Conservation (phyloP, 2,797 vertebrate genomes). For the Dallia pectoralis region DNA sequence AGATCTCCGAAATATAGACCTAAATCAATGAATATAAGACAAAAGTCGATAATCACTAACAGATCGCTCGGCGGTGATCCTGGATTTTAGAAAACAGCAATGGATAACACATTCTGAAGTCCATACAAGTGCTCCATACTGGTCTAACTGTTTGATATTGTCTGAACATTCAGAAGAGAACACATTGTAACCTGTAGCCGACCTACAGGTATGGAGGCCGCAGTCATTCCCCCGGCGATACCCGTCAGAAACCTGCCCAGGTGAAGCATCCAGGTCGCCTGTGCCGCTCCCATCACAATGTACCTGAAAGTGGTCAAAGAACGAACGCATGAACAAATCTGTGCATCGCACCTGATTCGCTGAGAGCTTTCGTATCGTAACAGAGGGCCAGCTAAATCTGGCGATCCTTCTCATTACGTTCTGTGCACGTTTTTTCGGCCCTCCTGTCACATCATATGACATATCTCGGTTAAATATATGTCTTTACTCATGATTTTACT, state of each 20-base stretch:
- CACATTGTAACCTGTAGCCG: constrained; percentile 2
- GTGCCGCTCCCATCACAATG: constrained; percentile 81
- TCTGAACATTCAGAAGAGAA: neutral
- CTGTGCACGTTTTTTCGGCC: no score
- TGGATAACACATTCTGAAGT: neutral
- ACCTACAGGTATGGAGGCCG: constrained; percentile 91
- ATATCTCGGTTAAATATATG: no score
- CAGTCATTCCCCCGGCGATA: constrained; percentile 84
- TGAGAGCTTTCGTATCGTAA: neutral
- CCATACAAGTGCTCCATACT: neutral
- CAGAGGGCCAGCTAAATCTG: no score
- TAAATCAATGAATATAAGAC: constrained; percentile 47
- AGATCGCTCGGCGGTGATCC: neutral
- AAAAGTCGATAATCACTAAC: neutral
- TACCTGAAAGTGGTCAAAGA: constrained; percentile 32
- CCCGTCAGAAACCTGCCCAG: constrained; percentile 87
- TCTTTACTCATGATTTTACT: no score
- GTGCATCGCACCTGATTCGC: neutral
- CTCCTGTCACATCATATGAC: no score
- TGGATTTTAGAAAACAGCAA: neutral
- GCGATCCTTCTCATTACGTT: no score
- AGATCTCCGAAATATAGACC: constrained; percentile 97
- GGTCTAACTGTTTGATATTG: neutral
- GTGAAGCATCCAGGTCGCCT: constrained; percentile 82
- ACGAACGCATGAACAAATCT: neutral